Percentiles rank a stretch among this genome's conserved stretches.
These are phyloP conservation scores for Platysteira castanea DNA, from an alignment of 2,113 vertebrate species.

Conservation along the genomic window DNA sequence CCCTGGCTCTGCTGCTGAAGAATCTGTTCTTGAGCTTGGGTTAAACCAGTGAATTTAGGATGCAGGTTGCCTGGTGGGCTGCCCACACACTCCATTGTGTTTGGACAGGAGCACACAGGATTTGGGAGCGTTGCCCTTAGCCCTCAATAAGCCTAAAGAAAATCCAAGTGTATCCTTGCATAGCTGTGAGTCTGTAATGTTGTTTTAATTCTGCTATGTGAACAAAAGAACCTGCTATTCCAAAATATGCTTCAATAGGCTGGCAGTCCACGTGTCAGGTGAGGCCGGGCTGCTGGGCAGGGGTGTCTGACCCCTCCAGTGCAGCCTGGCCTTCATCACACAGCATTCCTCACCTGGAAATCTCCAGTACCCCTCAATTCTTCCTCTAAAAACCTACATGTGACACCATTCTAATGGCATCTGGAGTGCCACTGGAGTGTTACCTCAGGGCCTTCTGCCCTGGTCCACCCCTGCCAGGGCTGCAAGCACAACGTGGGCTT, in stretches of 20 bases:
- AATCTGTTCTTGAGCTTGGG: background rate
- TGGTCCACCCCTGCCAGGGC: background rate
- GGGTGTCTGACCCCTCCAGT: background rate
- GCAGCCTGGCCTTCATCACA: background rate
- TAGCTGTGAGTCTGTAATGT: fast-evolving
- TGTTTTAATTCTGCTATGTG: background rate
- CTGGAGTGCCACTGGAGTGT: background rate
- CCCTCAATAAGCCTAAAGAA: background rate
- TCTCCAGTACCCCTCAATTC: background rate
- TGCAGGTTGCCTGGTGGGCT: background rate
- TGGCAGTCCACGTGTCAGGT: background rate
- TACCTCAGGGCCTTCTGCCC: background rate
- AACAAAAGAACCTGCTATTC: background rate
- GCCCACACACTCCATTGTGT: fast-evolving
- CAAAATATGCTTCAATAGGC: background rate
- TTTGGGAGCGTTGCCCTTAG: background rate
- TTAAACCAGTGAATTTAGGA: background rate
- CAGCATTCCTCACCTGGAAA: background rate
- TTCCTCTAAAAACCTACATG: background rate
- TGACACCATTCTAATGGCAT: background rate
- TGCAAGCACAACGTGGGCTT: background rate
- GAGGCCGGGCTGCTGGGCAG: background rate
- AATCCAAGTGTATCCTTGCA: background rate
- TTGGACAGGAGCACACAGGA: background rate
- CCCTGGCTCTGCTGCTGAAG: background rate